Evolutionary conservation across 2,113 vertebrate genomes (phyloP).

Genomic region (Amphiprion ocellaris): DNA sequence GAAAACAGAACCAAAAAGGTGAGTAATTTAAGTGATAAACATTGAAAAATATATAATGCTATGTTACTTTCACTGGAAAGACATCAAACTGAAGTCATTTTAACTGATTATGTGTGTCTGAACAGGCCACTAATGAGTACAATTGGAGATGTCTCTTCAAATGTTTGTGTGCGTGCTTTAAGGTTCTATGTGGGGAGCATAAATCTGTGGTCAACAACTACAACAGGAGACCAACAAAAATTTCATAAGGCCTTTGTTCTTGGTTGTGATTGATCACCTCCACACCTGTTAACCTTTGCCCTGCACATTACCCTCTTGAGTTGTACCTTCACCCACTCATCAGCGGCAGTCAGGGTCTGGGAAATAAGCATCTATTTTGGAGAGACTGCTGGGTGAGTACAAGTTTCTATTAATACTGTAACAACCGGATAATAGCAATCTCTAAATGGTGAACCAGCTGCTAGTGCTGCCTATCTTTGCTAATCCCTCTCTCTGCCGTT

Average conservation of each 20-base stretch:
- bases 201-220: constrained; percentile 4
- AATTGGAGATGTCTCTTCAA: not conserved
- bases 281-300: constrained; percentile 61
- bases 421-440: constrained; percentile 59
- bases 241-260: constrained; percentile 31
- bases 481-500: constrained; percentile 64
- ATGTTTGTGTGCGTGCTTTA: not conserved
- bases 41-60: too few relatives aligned
- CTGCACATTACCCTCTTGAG: constrained; percentile 23
- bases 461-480: constrained; percentile 55
- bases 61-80: not conserved
- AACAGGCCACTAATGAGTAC: not conserved
- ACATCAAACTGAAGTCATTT: not conserved
- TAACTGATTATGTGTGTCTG: not conserved
- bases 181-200: not conserved
- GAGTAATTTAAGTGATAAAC: too few relatives aligned
- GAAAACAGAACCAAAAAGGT: too few relatives aligned
- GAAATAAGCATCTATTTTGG: constrained; percentile 66
- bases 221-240: not conserved
- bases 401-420: constrained; percentile 72
- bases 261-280: constrained; percentile 48
- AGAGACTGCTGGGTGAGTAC: constrained; percentile 47
- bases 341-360: constrained; percentile 29
- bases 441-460: constrained; percentile 72
- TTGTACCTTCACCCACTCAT: constrained; percentile 8